Percentiles rank a stretch among this genome's conserved stretches.
Evolutionary conservation across 2,797 vertebrate species (phyloP).

Genomic region (Sarcophilus harrisii): DNA sequence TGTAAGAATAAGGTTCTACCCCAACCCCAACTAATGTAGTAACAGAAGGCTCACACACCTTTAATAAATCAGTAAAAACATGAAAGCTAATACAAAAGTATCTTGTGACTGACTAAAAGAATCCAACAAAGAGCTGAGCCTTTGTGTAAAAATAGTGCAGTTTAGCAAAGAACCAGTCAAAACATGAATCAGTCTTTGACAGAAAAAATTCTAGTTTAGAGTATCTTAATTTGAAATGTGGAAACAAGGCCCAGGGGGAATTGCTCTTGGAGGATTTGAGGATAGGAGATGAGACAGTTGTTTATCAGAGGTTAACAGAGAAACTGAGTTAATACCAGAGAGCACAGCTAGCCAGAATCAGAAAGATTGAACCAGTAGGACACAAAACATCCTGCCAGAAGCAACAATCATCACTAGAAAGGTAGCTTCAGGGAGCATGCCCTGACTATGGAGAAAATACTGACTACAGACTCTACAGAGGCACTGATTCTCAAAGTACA

Average conservation of each 20-base stretch:
- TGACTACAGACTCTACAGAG: not conserved
- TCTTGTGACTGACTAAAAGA: not conserved
- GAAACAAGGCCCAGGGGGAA: not conserved
- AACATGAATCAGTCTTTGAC: not conserved
- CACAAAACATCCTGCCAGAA: not conserved
- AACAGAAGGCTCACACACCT: not conserved
- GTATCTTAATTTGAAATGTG: not conserved
- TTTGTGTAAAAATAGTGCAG: not conserved
- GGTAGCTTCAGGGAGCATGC: not conserved
- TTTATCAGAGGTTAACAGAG: not conserved
- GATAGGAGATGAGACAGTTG: not conserved
- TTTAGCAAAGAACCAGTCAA: not conserved
- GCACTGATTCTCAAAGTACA: not conserved
- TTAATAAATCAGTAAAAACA: not conserved
- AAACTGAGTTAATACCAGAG: not conserved
- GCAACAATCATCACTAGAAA: not conserved
- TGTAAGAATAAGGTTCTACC: not conserved
- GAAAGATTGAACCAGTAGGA: not conserved
- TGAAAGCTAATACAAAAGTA: not conserved
- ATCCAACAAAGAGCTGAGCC: not conserved
- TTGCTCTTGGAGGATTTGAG: not conserved
- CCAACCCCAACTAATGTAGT: not conserved
- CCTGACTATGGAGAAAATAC: not conserved
- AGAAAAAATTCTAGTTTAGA: not conserved
- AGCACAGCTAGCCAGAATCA: not conserved